Percentiles rank a stretch among this genome's conserved stretches.
These are phyloP conservation scores for Discoglossus pictus DNA, from an alignment of 2,797 vertebrate species.

Conservation along the genomic window DNA sequence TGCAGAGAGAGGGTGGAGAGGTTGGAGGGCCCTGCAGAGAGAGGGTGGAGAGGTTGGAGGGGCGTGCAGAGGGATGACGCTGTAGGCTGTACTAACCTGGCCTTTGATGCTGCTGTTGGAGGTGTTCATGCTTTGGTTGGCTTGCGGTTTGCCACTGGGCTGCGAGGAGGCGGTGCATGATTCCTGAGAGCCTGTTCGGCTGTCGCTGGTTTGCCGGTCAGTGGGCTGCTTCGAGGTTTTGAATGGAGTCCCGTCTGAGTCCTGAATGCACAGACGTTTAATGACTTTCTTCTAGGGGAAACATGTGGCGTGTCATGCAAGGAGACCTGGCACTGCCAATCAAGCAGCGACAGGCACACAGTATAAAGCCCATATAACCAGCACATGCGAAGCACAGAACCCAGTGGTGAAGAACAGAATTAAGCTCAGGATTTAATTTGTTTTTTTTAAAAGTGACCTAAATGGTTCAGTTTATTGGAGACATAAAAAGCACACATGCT, in stretches of 20 bases:
- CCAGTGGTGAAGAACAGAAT: too few species aligned
- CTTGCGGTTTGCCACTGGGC: slow-evolving; percentile 77
- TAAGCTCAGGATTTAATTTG: too few species aligned
- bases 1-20: too few species aligned
- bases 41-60: too few species aligned
- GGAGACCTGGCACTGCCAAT: slow-evolving; percentile 3
- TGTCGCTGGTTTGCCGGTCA: slow-evolving; percentile 73
- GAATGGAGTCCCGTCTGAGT: slow-evolving; percentile 94
- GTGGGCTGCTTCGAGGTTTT: slow-evolving; percentile 92
- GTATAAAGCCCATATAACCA: neutral
- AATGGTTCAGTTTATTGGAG: too few species aligned
- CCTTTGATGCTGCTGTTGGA: slow-evolving; percentile 84
- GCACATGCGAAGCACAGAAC: too few species aligned
- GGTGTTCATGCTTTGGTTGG: slow-evolving; percentile 76
- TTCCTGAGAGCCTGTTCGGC: slow-evolving; percentile 76
- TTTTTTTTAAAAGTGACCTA: too few species aligned
- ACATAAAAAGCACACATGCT: too few species aligned
- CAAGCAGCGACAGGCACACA: slow-evolving; percentile 1
- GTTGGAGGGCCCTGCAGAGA: too few species aligned
- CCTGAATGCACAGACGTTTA: slow-evolving; percentile 69
- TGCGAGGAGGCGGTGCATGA: slow-evolving; percentile 70
- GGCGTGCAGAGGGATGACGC: too few species aligned
- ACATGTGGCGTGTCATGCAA: slow-evolving; percentile 42
- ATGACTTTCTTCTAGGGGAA: slow-evolving; percentile 48
- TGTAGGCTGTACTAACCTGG: slow-evolving; percentile 80